Evolutionary conservation across 2,113 vertebrate species (phyloP), one percentile per base, ranked within the genome.

Genomic region (Lagopus leucura): DNA sequence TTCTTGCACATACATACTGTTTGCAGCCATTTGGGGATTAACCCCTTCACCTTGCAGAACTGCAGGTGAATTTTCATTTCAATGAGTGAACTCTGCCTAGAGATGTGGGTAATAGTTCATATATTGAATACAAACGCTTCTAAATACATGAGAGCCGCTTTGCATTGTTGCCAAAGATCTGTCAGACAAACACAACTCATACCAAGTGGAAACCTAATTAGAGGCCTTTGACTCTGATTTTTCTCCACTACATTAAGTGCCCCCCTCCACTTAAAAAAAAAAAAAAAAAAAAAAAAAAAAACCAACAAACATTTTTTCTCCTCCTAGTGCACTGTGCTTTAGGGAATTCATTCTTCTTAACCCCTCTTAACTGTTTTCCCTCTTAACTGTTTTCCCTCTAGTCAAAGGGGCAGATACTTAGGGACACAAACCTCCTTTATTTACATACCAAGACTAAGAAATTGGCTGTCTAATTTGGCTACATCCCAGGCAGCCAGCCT

Each of bases 1-100:
- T 96, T 97, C 90, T 97, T 25, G 2, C 79, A 81, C 42, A 36
- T 70, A 78, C 73, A 78, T 20, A 24, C 36, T 47, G 88, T 95
- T 88, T 42, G 48, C 54, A 84, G 89, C 32, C 94, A 28, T 60
- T 92, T 90, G 89, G 86, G 81, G 76, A 95, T 94, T 97, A 96
- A 96, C 90, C 73, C 84, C 85, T 92, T 92, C 86, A 95, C 90
- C 79, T 86, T n/a, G 45, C 47, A 87, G 57, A 73, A 84, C 54
- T 10, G 20, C 58, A 93, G 88, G 93, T 96, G 94, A 95, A 92
- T 96, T 93, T 87, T 84, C 90, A 95, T 85, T 93, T 93, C 66
- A 84, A n/a, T 45, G 18, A 48, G 42, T 81, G 93, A 94, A 67
- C 69, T 86, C 77, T 77, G 90, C 74, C 50, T 76, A 72, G 71